Percentiles rank a stretch among this genome's conserved stretches.
These are phyloP conservation scores for Chironomus striatipennis DNA, from an alignment of 1,140 invertebrate species.

Conservation along the genomic window DNA sequence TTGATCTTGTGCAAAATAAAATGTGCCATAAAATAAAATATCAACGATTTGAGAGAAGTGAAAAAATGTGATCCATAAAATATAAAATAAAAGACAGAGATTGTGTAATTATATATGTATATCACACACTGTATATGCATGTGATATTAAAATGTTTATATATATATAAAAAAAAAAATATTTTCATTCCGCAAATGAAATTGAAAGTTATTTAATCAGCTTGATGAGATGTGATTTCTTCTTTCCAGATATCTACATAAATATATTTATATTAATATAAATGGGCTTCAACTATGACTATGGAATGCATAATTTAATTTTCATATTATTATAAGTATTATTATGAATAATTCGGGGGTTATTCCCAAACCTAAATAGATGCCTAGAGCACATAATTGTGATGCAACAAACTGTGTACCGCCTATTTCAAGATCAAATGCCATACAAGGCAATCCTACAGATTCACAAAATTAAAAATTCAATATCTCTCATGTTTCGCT, in stretches of 20 bases:
- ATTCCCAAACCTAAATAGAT: no score
- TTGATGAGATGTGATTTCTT: not conserved
- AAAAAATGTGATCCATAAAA: not conserved
- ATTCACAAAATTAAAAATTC: not conserved
- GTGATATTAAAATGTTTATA: not conserved
- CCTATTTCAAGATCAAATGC: constrained; percentile 23
- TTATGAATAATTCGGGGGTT: no score
- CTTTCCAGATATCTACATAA: no score
- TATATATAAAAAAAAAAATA: no score
- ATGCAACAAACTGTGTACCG: not conserved
- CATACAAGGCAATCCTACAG: constrained; percentile 4
- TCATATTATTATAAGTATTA: no score
- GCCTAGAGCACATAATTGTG: not conserved
- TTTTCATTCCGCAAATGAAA: not conserved
- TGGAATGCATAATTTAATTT: no score
- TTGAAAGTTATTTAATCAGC: not conserved
- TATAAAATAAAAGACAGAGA: not conserved
- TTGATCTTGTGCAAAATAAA: not conserved
- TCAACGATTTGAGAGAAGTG: no score
- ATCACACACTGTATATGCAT: not conserved
- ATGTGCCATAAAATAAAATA: no score
- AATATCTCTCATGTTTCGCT: not conserved
- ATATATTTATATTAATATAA: no score
- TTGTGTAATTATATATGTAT: no score
- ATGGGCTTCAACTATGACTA: no score